Base-by-base conservation (phyloP, 2,888 invertebrate genomes). In the Tenthredo scrophulariae region DNA sequence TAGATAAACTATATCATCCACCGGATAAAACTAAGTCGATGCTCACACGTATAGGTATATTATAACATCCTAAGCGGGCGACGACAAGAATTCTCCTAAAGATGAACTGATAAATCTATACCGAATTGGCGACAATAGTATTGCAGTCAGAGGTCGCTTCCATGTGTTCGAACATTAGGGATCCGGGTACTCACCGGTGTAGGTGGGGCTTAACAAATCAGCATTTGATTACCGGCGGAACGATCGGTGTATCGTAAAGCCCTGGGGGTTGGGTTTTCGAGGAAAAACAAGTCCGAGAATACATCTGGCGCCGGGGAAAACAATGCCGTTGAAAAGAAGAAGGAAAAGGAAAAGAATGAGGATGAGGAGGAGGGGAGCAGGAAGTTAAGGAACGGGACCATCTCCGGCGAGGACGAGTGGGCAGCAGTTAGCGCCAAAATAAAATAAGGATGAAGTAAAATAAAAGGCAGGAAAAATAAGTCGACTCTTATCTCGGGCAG, bases 381-480 rank as follows among this genome's bases (percentile, higher is more conserved):
- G 83, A 83, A 65, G 67, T 83, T 77, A 46, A 50, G 80, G 37
- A 50, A 72, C 70, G 40, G 54, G 54, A 84, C 86, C 87, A 87
- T 88, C 89, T 88, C 87, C 88, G 88, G 87, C 87, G 79, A 84
- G 70, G 87, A 86, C 84, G 75, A 85, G 88, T 87, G 88, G 84
- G 91, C 89, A 89, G 91, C 91, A 91, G 92, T 92, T 92, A 92
- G 91, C 91, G 89, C 90, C 88, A 89, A 92, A 92, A 92, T 91
- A 91, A 92, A 92, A 92, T 92, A 91, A 92, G 91, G 90, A 91
- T 86, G 89, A 89, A 89, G 89, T 88, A 89, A 90, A 92, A 91
- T 88, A 91, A 91, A 90, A 91, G 91, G 90, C 91, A 91, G 91
- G 91, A 91, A 92, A 92, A 92, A 92, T 91, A 92, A 93, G 92